phyloP scores from a whole-genome alignment of 1,140 invertebrate genomes.

The Drosophila kohkoa region DNA sequence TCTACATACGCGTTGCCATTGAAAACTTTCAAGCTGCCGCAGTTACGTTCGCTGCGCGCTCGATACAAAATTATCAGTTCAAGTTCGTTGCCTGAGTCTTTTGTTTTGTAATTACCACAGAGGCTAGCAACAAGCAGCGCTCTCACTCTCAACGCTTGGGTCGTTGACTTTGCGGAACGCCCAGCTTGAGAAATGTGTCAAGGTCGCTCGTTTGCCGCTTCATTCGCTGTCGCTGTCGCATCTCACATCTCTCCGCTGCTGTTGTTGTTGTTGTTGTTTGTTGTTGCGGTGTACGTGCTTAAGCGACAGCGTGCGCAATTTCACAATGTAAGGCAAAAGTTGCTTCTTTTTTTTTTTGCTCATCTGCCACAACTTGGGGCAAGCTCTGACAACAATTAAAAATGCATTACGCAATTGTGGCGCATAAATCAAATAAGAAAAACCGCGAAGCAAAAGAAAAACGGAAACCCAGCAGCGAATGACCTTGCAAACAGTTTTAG shows the following conservation, averaged over 20 bases:
- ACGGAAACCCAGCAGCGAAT: slow-evolving; percentile 28
- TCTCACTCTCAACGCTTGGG: slow-evolving; percentile 12
- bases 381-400: slow-evolving; percentile 59
- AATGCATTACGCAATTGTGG: slow-evolving; percentile 57
- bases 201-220: slow-evolving; percentile 59
- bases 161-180: slow-evolving; percentile 43
- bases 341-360: slow-evolving; percentile 20
- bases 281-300: slow-evolving; percentile 60
- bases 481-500: slow-evolving; percentile 48
- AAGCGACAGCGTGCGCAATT: slow-evolving; percentile 35
- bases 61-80: background rate
- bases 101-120: slow-evolving; percentile 31
- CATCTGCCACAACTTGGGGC: slow-evolving; percentile 16
- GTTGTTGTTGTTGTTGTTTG: background rate
- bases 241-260: slow-evolving; percentile 21
- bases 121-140: slow-evolving; percentile 24
- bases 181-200: slow-evolving; percentile 58
- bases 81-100: slow-evolving; percentile 58
- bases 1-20: background rate
- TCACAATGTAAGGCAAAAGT: slow-evolving; percentile 46
- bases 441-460: slow-evolving; percentile 24
- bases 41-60: background rate
- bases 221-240: background rate
- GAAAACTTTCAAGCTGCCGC: background rate
- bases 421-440: slow-evolving; percentile 46